These are phyloP conservation scores for Podiceps cristatus DNA, from an alignment of 2,113 vertebrate genomes.

Conservation along the genomic window DNA sequence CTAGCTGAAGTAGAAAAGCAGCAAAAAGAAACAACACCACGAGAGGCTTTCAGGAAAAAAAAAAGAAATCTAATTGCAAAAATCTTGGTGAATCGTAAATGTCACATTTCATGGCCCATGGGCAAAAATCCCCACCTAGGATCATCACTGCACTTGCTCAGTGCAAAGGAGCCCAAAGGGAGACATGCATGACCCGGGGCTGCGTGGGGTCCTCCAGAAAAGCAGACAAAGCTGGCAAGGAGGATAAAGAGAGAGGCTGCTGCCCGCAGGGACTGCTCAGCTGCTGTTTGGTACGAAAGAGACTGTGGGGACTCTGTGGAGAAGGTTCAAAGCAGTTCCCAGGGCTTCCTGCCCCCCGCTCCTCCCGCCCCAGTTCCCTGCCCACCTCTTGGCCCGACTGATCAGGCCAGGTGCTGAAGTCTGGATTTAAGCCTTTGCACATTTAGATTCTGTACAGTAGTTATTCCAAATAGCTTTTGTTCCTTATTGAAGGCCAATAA, in stretches of 20 bases:
- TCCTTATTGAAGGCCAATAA: not conserved
- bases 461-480: not conserved
- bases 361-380: not conserved
- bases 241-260: not conserved
- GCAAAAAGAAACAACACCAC: not conserved
- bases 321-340: not conserved
- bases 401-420: not conserved
- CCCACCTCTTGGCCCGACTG: not conserved
- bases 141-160: not conserved
- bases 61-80: not conserved
- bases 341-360: not conserved
- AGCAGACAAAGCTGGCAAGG: not conserved
- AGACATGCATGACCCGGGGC: fast-evolving
- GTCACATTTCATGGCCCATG: not conserved
- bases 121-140: not conserved
- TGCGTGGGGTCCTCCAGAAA: fast-evolving
- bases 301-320: not conserved
- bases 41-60: not conserved
- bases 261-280: not conserved
- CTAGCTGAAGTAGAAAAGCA: not conserved
- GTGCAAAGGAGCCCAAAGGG: not conserved
- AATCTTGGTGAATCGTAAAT: not conserved
- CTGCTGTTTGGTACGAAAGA: not conserved
- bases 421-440: not conserved
- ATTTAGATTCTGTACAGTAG: not conserved